These are phyloP conservation scores for Trissoscelio sp. DNA, from an alignment of 2,888 invertebrate genomes.

Conservation along the genomic window DNA sequence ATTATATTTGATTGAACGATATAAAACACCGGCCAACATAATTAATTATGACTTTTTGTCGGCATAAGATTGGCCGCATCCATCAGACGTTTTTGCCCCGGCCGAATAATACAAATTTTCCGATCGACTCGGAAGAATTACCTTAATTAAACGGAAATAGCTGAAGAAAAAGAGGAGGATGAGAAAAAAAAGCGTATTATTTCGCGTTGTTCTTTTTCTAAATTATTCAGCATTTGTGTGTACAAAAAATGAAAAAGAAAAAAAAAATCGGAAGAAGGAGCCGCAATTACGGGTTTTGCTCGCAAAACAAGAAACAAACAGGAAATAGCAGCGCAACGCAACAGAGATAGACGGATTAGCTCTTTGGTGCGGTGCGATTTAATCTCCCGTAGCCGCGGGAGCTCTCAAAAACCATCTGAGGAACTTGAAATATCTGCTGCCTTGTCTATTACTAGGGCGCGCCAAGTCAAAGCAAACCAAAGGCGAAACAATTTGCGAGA, in stretches of 20 bases:
- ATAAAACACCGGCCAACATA: constrained; percentile 1
- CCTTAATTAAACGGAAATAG: constrained; percentile 35
- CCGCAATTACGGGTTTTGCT: constrained; percentile 55
- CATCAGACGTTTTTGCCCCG: constrained; percentile 13
- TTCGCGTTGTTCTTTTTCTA: not conserved
- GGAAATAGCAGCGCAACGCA: constrained; percentile 44
- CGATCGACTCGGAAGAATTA: constrained; percentile 16
- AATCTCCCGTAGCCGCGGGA: constrained; percentile 78
- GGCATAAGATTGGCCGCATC: not conserved
- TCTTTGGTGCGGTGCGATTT: constrained; percentile 79
- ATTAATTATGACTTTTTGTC: constrained; percentile 36
- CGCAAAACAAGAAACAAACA: constrained; percentile 56
- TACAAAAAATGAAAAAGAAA: not conserved
- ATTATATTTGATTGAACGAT: constrained; percentile 28
- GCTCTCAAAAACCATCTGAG: constrained; percentile 73
- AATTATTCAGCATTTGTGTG: not conserved
- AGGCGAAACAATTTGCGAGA: constrained; percentile 9
- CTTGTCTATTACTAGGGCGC: constrained; percentile 37
- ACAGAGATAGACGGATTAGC: constrained; percentile 76
- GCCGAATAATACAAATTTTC: constrained; percentile 13
- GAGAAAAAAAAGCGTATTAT: constrained; percentile 1
- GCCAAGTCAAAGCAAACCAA: constrained; percentile 25
- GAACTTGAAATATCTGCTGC: constrained; percentile 48
- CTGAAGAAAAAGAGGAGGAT: not conserved
- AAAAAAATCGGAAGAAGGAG: not conserved